These are phyloP conservation scores for Eupsilia transversa DNA, from an alignment of 2,888 invertebrate species.

Conservation along the genomic window DNA sequence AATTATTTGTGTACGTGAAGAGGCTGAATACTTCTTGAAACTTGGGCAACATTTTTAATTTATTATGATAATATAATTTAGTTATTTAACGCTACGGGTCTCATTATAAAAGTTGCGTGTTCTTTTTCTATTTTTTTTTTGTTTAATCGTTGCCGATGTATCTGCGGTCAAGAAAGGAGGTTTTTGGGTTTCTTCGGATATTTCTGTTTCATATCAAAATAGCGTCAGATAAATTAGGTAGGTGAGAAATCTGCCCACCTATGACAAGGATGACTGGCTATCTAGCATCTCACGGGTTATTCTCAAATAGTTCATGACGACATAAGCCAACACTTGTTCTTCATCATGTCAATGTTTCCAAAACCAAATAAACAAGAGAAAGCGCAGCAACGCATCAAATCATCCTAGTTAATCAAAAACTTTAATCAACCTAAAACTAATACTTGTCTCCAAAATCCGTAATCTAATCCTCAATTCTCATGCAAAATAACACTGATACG, in stretches of 20 bases:
- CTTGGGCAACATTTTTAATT: no score
- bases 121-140: no score
- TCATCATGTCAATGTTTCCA: background rate
- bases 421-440: conserved; percentile 25
- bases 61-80: no score
- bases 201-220: background rate
- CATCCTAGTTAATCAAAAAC: background rate
- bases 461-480: conserved; percentile 49
- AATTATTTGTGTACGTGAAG: conserved; percentile 36
- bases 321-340: no score
- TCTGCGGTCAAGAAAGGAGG: background rate
- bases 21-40: conserved; percentile 13
- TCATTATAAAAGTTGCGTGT: background rate
- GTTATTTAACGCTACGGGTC: no score
- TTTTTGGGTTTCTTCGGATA: background rate
- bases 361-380: background rate
- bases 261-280: background rate
- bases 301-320: no score
- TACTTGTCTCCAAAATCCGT: conserved; percentile 51
- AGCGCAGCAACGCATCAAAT: background rate
- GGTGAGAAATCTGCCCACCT: background rate
- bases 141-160: no score
- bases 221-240: background rate
- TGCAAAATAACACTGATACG: conserved; percentile 54
- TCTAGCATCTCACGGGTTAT: background rate